Evolutionary conservation across 2,113 vertebrate species (phyloP), one percentile per base, ranked within the genome.

Genomic region (Dascyllus trimaculatus): DNA sequence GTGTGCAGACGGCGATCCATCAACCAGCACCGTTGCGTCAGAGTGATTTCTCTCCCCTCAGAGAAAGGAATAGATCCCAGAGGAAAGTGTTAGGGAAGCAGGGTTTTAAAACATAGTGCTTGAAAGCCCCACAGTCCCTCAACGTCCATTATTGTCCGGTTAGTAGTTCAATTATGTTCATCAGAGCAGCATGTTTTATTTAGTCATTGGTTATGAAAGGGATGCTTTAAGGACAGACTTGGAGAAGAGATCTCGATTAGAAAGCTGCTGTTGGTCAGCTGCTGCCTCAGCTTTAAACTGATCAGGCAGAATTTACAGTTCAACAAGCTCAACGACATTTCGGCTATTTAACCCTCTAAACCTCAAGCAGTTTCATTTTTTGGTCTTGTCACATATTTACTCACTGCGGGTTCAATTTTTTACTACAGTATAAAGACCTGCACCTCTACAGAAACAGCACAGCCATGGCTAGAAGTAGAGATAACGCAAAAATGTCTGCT

Each of bases 91-190:
- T 26, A 38, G 66, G 40, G 52, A 78, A 75, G 72, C 48, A 68
- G 59, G 69, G 54, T 64, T 78, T 69, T 59, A 24, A n/a, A 78
- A 58, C 8, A 1, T 66, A 87, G 84, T 81, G 85, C 76, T 81
- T 82, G 60, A 91, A 85, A 91, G 81, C 84, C 62, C 59, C 49
- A 29, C 11, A 54, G 19, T 71, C 81, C 71, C 87, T 56, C 25
- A 54, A 57, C 82, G 78, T 85, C 63, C 58, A 85, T 89, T 78
- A 60, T 7, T 71, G 76, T 78, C 53, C 82, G 61, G 40, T 74
- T 67, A 46, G 19, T 48, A 45, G 22, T 70, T 77, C 70, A 87
- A 60, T 91, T 81, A 75, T 46, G 52, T 71, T 64, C 77, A 80
- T 85, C 76, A 73, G 63, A 25, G 68, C 71, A 17, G 43, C 62